Evolutionary conservation across 2,113 vertebrate species (phyloP), one percentile per base, ranked within the genome.

Genomic region (Sitta europaea): DNA sequence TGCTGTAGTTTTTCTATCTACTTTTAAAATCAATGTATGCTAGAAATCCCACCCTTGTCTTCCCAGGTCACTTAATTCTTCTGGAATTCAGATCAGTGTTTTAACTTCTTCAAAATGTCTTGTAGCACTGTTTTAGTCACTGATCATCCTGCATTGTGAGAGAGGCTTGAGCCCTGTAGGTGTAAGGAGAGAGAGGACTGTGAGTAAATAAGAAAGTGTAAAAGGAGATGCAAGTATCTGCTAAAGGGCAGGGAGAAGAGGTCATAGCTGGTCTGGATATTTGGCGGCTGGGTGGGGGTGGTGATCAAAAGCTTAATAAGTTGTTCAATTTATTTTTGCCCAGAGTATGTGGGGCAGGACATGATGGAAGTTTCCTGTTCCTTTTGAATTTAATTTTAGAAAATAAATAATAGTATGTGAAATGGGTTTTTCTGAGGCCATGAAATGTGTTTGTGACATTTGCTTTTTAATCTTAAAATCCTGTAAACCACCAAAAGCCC

Each of bases 201-300:
- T 75, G 48, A 4, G 10, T 71, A 72, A 94, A 43, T 79, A 79
- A 74, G 80, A 67, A 87, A 61, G 42, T 71, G 43, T 96, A 86
- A 96, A 91, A 94, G 68, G 68, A 95, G 90, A 84, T 0, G 0
- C 22, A 25, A 92, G 23, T 51, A n/a, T 77, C 68, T 95, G 57
- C 65, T 89, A n/a, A 90, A 93, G 86, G 86, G 91, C 91, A 94
- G 48, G 80, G 63, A 88, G 86, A 40, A 66, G 79, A 80, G 51
- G 62, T 86, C 38, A 18, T 85, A 57, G 75, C 82, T 83, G 63
- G 47, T 88, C 72, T 76, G 59, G 42, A 38, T 94, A 31, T 66
- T 83, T 86, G 57, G 36, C 11, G 1, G 12, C 10, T 2, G 38
- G 20, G 2, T 72, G 9, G 67, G 12, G 65, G 28, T 10, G n/a